These are phyloP conservation scores for Drosophila malerkotliana DNA, from an alignment of 1,140 invertebrate species.

Conservation along the genomic window DNA sequence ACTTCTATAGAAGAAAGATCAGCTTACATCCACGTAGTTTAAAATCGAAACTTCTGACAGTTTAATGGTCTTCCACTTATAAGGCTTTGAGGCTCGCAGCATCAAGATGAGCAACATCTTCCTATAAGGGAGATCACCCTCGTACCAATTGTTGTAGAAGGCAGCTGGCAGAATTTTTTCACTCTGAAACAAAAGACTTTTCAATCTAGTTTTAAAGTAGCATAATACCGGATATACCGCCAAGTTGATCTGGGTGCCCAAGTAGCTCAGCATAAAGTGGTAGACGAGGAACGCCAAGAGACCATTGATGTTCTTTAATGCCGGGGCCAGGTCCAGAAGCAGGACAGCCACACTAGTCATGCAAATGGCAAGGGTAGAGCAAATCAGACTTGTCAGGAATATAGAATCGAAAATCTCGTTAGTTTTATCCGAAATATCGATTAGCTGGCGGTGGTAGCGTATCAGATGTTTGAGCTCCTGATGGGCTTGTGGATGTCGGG, in stretches of 20 bases:
- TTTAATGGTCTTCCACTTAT: neutral
- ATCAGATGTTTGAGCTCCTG: conserved; percentile 48
- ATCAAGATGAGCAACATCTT: conserved; percentile 64
- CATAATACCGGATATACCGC: conserved; percentile 34
- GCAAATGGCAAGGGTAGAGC: conserved; percentile 70
- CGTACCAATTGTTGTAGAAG: conserved; percentile 69
- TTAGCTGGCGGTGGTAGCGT: conserved; percentile 49
- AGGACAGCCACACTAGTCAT: conserved; percentile 67
- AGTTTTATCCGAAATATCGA: conserved; percentile 29
- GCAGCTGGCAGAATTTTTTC: conserved; percentile 54
- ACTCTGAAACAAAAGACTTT: conserved; percentile 29
- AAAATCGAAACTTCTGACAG: neutral
- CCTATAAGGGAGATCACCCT: conserved; percentile 48
- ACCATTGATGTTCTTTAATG: conserved; percentile 56
- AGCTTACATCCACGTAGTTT: neutral
- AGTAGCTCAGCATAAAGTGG: conserved; percentile 54
- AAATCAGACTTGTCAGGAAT: conserved; percentile 56
- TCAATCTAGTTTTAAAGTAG: neutral
- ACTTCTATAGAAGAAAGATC: neutral
- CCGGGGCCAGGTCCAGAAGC: conserved; percentile 48
- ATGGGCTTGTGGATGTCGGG: conserved; percentile 32
- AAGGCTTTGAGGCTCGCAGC: conserved; percentile 30
- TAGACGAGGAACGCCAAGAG: conserved; percentile 57
- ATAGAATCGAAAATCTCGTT: conserved; percentile 63
- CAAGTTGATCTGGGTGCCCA: conserved; percentile 45